These are phyloP conservation scores for Fundulus diaphanus DNA, from an alignment of 2,797 vertebrate genomes.

Conservation along the genomic window DNA sequence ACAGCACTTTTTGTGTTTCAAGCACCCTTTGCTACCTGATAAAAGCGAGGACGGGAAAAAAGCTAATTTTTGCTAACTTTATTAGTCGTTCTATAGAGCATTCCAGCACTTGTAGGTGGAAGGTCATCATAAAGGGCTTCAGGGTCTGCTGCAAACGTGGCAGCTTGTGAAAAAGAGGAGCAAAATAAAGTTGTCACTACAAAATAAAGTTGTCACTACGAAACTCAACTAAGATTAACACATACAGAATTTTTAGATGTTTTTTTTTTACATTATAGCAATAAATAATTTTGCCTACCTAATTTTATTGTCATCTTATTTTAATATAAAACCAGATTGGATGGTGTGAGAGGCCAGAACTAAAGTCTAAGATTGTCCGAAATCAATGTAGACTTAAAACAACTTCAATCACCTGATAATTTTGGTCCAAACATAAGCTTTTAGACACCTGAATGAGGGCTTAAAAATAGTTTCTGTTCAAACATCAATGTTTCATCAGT, in stretches of 20 bases:
- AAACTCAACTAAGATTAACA: neutral
- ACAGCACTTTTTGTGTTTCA: conserved; percentile 30
- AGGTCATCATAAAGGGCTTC: conserved; percentile 1
- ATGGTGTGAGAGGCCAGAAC: neutral
- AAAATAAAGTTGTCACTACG: neutral
- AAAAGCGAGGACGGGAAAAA: conserved; percentile 4
- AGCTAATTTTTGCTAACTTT: conserved; percentile 31
- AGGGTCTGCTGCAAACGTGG: conserved; percentile 1
- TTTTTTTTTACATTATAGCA: neutral
- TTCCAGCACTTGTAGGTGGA: conserved; percentile 17
- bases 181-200: conserved; percentile 2
- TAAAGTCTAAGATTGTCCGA: neutral
- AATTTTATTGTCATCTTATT: neutral
- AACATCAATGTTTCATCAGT: too few species aligned
- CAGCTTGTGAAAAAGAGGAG: conserved; percentile 11
- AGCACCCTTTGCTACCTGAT: conserved; percentile 25
- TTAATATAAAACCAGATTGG: neutral
- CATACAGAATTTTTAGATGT: neutral
- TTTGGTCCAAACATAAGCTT: too few species aligned
- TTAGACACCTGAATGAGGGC: too few species aligned
- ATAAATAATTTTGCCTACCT: neutral
- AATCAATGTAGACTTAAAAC: neutral
- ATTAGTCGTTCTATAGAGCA: conserved; percentile 37
- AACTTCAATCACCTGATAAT: neutral
- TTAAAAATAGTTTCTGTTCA: too few species aligned